A percentile compares a stretch with the other conserved stretches of the same genome.
These are phyloP conservation scores for Enteromius paludinosus DNA, from an alignment of 2,797 vertebrate species.

Conservation along the genomic window DNA sequence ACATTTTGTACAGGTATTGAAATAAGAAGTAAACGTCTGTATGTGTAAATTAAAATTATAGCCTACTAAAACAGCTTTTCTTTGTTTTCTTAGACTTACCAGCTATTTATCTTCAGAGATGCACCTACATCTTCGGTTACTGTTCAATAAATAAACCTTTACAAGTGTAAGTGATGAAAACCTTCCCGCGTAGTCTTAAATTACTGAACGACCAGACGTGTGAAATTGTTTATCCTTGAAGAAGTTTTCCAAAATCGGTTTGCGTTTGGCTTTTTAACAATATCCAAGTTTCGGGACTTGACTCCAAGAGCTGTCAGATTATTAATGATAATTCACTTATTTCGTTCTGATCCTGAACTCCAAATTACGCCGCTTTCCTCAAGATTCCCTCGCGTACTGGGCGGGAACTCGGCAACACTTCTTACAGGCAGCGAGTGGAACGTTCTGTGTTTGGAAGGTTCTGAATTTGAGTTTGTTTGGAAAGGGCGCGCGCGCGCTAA, in stretches of 20 bases:
- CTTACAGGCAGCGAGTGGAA: background rate
- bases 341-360: background rate
- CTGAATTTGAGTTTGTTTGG: slow-evolving; percentile 16
- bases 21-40: background rate
- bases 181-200: background rate
- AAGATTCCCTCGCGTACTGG: slow-evolving; percentile 12
- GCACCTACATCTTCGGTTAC: background rate
- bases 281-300: background rate
- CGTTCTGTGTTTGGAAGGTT: background rate
- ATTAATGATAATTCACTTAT: slow-evolving; percentile 4
- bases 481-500: slow-evolving; percentile 17
- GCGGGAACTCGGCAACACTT: slow-evolving; percentile 4
- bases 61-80: background rate
- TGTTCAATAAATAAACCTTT: background rate
- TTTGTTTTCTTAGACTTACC: slow-evolving; percentile 23
- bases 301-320: background rate
- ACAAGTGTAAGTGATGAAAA: background rate
- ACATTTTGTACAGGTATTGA: background rate
- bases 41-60: background rate
- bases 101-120: background rate
- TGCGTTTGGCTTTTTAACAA: background rate
- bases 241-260: background rate
- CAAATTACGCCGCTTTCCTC: background rate
- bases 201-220: background rate
- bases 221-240: background rate